These are phyloP conservation scores for Podarcis cretensis DNA, from an alignment of 2,113 vertebrate genomes.

Conservation along the genomic window DNA sequence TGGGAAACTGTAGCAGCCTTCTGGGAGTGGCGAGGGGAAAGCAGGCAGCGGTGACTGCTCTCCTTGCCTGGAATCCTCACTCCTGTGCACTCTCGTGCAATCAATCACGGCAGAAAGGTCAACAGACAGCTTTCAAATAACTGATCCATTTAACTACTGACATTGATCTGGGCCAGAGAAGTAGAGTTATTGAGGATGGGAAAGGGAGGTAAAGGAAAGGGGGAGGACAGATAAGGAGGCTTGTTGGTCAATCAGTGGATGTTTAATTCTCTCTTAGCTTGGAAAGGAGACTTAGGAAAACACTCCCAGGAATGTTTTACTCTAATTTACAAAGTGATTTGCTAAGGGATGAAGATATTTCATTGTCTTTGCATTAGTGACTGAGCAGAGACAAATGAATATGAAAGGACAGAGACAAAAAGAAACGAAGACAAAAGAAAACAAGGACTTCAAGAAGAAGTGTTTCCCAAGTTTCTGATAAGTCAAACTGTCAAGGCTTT, in stretches of 20 bases:
- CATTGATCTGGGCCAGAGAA: slow-evolving; percentile 71
- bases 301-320: slow-evolving; percentile 30
- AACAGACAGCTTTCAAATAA: slow-evolving; percentile 78
- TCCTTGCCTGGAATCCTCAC: slow-evolving; percentile 72
- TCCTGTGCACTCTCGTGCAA: slow-evolving; percentile 62
- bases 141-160: slow-evolving; percentile 76
- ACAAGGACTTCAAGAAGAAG: background rate
- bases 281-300: slow-evolving; percentile 56
- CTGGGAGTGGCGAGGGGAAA: slow-evolving; percentile 59
- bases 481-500: too few relatives aligned
- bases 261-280: slow-evolving; percentile 57
- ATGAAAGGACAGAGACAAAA: background rate
- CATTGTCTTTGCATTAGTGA: fast-evolving
- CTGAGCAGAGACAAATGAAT: slow-evolving; percentile 11
- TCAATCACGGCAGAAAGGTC: slow-evolving; percentile 75
- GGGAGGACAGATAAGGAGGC: slow-evolving; percentile 17
- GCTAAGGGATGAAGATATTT: slow-evolving; percentile 39
- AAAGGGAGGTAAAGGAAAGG: background rate
- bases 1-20: slow-evolving; percentile 69
- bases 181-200: slow-evolving; percentile 31
- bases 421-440: slow-evolving; percentile 1
- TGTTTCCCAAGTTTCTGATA: background rate
- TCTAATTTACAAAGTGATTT: slow-evolving; percentile 35
- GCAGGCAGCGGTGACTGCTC: slow-evolving; percentile 53
- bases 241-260: slow-evolving; percentile 67